Conservation (phyloP, 2,888 invertebrate species). For the Amiota mariae region DNA sequence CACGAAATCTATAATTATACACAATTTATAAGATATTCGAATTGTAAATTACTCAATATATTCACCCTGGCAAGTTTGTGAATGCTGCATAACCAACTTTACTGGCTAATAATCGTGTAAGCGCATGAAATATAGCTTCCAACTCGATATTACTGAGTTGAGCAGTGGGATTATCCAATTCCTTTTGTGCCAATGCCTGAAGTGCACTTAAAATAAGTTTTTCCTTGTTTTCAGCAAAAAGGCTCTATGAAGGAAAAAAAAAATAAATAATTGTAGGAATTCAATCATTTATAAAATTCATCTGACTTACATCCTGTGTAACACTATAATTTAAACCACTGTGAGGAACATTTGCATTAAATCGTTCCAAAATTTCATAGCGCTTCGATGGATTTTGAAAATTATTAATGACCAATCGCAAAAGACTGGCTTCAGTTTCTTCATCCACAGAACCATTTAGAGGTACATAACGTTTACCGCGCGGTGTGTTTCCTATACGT, state of each 20-base stretch:
- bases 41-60: slow-evolving; percentile 14
- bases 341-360: slow-evolving; percentile 98
- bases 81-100: slow-evolving; percentile 98
- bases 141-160: slow-evolving; percentile 81
- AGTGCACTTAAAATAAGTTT: slow-evolving; percentile 95
- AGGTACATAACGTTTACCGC: slow-evolving; percentile 92
- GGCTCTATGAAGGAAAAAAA: slow-evolving; percentile 79
- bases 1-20: slow-evolving; percentile 83
- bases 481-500: slow-evolving; percentile 86
- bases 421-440: slow-evolving; percentile 93
- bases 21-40: not conserved
- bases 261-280: not conserved
- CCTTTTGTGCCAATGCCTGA: slow-evolving; percentile 85
- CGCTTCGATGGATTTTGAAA: slow-evolving; percentile 75
- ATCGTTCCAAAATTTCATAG: slow-evolving; percentile 90
- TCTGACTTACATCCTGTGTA: slow-evolving; percentile 89
- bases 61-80: slow-evolving; percentile 88
- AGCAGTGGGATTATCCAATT: slow-evolving; percentile 77
- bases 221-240: slow-evolving; percentile 98
- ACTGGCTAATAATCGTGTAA: slow-evolving; percentile 94
- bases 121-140: slow-evolving; percentile 96
- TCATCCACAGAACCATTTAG: slow-evolving; percentile 93
- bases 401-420: slow-evolving; percentile 77
- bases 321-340: slow-evolving; percentile 97
- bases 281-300: not conserved